Evolutionary conservation across 1,140 invertebrate genomes (phyloP), one percentile per base, ranked within the genome.

Genomic region (Drosophila mayri): DNA sequence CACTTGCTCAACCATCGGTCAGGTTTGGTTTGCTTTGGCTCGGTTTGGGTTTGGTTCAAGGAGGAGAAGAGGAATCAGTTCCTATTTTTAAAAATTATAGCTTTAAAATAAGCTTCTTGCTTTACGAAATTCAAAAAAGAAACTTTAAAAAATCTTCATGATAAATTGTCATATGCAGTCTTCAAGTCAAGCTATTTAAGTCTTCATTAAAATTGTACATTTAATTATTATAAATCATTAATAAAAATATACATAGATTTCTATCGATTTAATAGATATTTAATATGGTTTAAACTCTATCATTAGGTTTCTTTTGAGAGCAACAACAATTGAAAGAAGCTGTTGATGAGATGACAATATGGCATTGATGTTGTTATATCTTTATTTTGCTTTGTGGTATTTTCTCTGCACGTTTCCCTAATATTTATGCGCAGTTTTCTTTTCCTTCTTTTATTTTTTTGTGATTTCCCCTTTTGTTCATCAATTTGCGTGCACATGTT

Each of bases 401-500:
- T 64, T 49, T 35, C 38, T 25, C 35, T 47, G 37, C 63, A 58
- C 57, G 40, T 80, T 71, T 25, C 22, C 30, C 76, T 73, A 77
- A 64, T 79, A 60, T 72, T 78, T 79, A 72, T 78, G 66, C 74
- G 22, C 22, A 43, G 18, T 77, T 76, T 30, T 16, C 30, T 76
- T 30, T 9, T n/a, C 37, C 50, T 43, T 76, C n/a, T 47, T 54
- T 62, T 61, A 41, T 68, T 49, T 49, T 54, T 58, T 76, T 68
- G 44, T 72, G 44, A 59, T 72, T 72, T 59, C 37, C 44, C 66
- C 66, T 59, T 71, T 72, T 72, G 66, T 78, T 50, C 49, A 71
- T 63, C 57, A 71, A 71, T 63, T 78, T 78, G 52, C 38, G 70
- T 78, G 75, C 75, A 49, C 75, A 71, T 63, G 75, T 77, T 78